These are phyloP conservation scores for Bactericera cockerelli DNA, from an alignment of 1,140 invertebrate species.

Conservation along the genomic window DNA sequence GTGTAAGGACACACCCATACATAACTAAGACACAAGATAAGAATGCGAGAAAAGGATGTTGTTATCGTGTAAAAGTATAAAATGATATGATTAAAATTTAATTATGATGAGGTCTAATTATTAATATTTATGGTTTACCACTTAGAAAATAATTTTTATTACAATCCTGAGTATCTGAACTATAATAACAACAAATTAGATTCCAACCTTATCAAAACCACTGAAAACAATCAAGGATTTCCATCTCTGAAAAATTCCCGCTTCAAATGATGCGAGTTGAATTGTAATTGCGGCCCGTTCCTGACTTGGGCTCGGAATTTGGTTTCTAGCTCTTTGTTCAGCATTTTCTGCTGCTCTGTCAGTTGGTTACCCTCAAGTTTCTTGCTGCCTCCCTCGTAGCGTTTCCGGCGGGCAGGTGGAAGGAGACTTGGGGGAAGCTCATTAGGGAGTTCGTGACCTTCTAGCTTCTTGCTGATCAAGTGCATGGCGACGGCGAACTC, in stretches of 20 bases:
- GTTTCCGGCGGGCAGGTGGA: constrained; percentile 66
- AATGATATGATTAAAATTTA: too few relatives aligned
- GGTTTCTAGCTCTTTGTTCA: constrained; percentile 4
- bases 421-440: constrained; percentile 84
- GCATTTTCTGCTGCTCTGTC: not conserved
- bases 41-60: too few relatives aligned
- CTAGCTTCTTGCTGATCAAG: constrained; percentile 86
- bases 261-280: constrained; percentile 8
- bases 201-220: too few relatives aligned
- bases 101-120: too few relatives aligned
- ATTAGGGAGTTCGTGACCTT: constrained; percentile 83
- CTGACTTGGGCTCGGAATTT: not conserved
- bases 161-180: too few relatives aligned
- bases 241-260: not conserved
- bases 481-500: constrained; percentile 99
- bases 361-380: not conserved
- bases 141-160: too few relatives aligned
- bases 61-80: too few relatives aligned
- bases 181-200: too few relatives aligned
- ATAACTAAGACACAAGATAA: too few relatives aligned
- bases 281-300: constrained; percentile 1
- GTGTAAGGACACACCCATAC: too few relatives aligned
- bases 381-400: constrained; percentile 27
- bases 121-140: too few relatives aligned
- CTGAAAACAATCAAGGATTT: constrained; percentile 4